Percentiles rank a stretch among this genome's conserved stretches.
These are phyloP conservation scores for Corydoras sp. DNA, from an alignment of 2,113 vertebrate genomes.

Conservation along the genomic window DNA sequence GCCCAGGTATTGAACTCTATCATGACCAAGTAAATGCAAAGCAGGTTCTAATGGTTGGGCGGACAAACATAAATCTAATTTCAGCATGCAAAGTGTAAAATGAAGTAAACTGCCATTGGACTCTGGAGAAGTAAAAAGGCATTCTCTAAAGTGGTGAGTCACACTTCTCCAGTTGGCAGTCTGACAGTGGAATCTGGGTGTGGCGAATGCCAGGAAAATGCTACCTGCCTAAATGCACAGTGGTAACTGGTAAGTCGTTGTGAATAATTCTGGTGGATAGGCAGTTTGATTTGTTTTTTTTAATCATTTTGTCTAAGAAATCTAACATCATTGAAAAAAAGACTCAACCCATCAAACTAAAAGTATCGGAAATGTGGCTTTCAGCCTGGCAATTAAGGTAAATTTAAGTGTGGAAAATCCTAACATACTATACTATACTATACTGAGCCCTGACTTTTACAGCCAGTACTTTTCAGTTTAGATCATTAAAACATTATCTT, in stretches of 20 bases:
- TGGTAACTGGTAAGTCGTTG: not conserved
- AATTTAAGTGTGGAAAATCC: too few relatives aligned
- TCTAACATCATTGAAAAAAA: not conserved
- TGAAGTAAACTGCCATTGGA: not conserved
- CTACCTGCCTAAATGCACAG: not conserved
- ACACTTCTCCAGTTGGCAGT: not conserved
- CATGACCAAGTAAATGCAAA: not conserved
- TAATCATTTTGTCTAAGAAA: not conserved
- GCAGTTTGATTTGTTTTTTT: not conserved
- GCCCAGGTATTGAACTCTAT: not conserved
- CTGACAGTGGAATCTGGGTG: not conserved
- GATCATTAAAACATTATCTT: too few relatives aligned
- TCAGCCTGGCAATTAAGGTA: too few relatives aligned
- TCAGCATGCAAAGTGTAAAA: not conserved
- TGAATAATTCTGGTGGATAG: not conserved
- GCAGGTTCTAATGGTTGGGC: not conserved
- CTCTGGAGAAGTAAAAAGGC: not conserved
- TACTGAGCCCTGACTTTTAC: too few relatives aligned
- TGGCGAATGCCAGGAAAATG: not conserved
- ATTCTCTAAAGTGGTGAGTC: not conserved
- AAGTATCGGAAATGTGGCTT: too few relatives aligned
- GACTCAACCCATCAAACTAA: too few relatives aligned
- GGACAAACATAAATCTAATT: not conserved
- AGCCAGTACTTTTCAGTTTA: too few relatives aligned
- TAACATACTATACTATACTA: too few relatives aligned